phyloP scores from a whole-genome alignment of 2,797 vertebrate genomes.

The Danio tinwini region DNA sequence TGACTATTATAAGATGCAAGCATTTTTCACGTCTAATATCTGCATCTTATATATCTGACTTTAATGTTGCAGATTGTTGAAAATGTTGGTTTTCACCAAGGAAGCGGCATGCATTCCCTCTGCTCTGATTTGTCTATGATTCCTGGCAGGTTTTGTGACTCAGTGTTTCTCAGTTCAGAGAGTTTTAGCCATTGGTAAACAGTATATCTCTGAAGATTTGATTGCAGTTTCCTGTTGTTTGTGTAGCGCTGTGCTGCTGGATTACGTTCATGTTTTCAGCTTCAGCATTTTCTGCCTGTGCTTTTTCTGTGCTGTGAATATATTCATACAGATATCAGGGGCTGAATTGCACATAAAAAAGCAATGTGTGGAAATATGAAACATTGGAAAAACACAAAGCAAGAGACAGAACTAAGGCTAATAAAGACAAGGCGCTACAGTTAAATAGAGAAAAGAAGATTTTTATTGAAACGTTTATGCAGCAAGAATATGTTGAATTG shows the following conservation, averaged over 20 bases:
- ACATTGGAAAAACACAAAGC: too few species aligned
- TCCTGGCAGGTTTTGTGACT: not conserved
- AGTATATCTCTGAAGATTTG: constrained; percentile 16
- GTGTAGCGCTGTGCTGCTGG: not conserved
- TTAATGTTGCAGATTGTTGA: not conserved
- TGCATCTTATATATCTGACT: not conserved
- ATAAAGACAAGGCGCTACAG: too few species aligned
- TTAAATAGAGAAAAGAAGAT: too few species aligned
- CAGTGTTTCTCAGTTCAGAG: not conserved
- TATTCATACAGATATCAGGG: not conserved
- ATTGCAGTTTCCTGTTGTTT: constrained; percentile 28
- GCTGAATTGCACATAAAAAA: not conserved
- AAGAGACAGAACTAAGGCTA: too few species aligned
- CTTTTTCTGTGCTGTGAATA: not conserved
- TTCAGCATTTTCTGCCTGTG: not conserved
- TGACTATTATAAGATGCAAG: too few species aligned
- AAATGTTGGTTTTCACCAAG: not conserved
- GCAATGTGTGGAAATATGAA: too few species aligned
- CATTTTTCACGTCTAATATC: not conserved
- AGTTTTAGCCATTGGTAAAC: constrained; percentile 13
- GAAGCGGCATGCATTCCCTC: not conserved
- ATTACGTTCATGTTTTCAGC: not conserved
- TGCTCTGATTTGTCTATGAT: constrained; percentile 12
- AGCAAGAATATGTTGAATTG: too few species aligned
- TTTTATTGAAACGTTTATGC: too few species aligned